Base-by-base conservation (phyloP, 2,113 vertebrate species). In the Xyliphius kryptos region DNA sequence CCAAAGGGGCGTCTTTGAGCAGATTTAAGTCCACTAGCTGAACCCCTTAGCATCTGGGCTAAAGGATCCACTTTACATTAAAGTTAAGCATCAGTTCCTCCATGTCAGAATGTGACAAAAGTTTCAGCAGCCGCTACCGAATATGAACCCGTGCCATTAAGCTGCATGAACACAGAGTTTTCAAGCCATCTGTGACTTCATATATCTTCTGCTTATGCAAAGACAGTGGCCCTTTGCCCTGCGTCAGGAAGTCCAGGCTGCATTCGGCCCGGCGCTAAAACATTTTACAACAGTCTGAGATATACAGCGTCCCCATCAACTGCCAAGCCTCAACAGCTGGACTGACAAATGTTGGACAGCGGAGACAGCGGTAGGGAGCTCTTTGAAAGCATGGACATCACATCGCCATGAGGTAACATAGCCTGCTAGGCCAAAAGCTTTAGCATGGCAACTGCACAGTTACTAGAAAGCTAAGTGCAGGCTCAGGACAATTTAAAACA, bases 321-420 rank as follows among this genome's bases (percentile, higher is more conserved):
- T 75, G 75, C 67, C 61, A 37, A 61, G 63, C 64, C 63, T 62
- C 63, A 62, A 77, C 80, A 82, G 79, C 81, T 81, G 80, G 66
- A 59, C 58, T 67, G 70, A 77, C 74, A 80, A 67, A 77, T 68
- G 64, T 63, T 68, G 66, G 72, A 69, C 76, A 77, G 61, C 37
- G 54, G 70, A 19, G 41, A 58, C 46, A 52, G 47, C 64, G 52
- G 71, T 46, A 38, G 54, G 56, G 41, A 56, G 48, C 21, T 50
- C 44, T 58, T 9, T 41, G 37, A 47, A 66, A 66, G 37, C 56
- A 8, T 14, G 54, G 38, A 58, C 54, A 50, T 57, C 54, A 51
- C 36, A 68, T 32, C 26, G 38, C 44, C 41, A 63, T 36, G 61
- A 52, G 46, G n/a, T 40, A 46, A 14, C 48, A 11, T n/a, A 65